phyloP scores from a whole-genome alignment of 2,113 vertebrate species.

The Stegostoma tigrinum region DNA sequence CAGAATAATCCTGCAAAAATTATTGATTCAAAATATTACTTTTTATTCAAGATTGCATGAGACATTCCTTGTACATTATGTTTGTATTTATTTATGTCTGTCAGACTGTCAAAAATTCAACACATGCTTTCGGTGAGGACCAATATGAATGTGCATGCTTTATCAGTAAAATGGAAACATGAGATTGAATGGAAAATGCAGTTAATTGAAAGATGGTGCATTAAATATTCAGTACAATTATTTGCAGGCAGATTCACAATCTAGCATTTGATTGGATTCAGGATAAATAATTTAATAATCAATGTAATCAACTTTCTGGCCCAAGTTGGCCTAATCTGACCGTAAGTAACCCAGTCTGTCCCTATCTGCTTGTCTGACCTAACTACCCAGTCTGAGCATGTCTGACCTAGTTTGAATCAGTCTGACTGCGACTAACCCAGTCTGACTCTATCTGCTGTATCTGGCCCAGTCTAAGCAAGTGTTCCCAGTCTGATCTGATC shows the following conservation, averaged over 20 bases:
- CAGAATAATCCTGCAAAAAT: slow-evolving; percentile 66
- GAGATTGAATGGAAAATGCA: slow-evolving; percentile 76
- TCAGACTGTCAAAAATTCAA: slow-evolving; percentile 74
- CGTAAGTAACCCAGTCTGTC: too few relatives aligned
- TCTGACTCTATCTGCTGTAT: too few relatives aligned
- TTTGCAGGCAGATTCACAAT: slow-evolving; percentile 64
- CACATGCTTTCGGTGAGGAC: slow-evolving; percentile 64
- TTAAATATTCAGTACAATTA: slow-evolving; percentile 66
- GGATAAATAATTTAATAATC: slow-evolving; percentile 72
- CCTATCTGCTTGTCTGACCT: too few relatives aligned
- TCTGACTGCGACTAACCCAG: too few relatives aligned
- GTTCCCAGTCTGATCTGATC: too few relatives aligned
- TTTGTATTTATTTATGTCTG: slow-evolving; percentile 99
- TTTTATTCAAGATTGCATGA: slow-evolving; percentile 83
- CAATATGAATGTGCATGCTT: slow-evolving; percentile 79
- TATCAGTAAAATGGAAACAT: slow-evolving; percentile 75
- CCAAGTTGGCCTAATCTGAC: too few relatives aligned
- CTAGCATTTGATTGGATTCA: slow-evolving; percentile 61
- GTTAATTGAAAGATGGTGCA: slow-evolving; percentile 75
- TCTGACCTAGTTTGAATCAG: too few relatives aligned
- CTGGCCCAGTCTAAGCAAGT: too few relatives aligned
- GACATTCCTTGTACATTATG: slow-evolving; percentile 90
- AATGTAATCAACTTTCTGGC: slow-evolving; percentile 68
- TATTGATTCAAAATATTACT: slow-evolving; percentile 60
- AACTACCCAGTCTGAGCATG: too few relatives aligned